A percentile compares a stretch with the other conserved stretches of the same genome.
Evolutionary conservation across 2,888 invertebrate genomes (phyloP).

Genomic region (Nineta flava): DNA sequence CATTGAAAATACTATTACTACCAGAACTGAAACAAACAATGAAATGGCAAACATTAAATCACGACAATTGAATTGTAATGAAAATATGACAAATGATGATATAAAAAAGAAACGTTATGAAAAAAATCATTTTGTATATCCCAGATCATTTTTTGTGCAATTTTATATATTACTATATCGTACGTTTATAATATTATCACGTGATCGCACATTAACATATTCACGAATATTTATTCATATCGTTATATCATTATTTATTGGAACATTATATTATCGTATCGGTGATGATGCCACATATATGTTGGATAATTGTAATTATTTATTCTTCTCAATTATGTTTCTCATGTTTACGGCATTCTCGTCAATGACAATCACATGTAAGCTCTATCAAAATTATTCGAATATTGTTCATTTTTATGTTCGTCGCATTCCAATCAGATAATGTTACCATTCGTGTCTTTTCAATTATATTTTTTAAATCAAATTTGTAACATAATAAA

Average conservation of each 20-base stretch:
- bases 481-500: no score
- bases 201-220: constrained; percentile 58
- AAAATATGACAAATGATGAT: no score
- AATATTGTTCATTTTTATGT: no score
- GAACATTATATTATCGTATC: constrained; percentile 66
- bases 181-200: constrained; percentile 44
- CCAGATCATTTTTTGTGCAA: constrained; percentile 41
- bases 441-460: no score
- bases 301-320: constrained; percentile 71
- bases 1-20: no score
- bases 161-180: constrained; percentile 42
- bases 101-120: constrained; percentile 16
- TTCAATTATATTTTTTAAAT: no score
- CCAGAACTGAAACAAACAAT: no score
- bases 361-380: constrained; percentile 78
- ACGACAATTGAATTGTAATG: no score
- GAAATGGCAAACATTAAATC: no score
- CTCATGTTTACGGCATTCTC: constrained; percentile 90
- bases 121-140: constrained; percentile 25
- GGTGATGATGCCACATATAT: constrained; percentile 75
- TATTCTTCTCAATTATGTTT: constrained; percentile 87
- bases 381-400: constrained; percentile 30
- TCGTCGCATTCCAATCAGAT: no score
- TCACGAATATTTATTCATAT: constrained; percentile 67
- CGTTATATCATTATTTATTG: constrained; percentile 65